phyloP scores from a whole-genome alignment of 37 sponge, comb jelly and placozoan genomes.

The Agelas oroides region DNA sequence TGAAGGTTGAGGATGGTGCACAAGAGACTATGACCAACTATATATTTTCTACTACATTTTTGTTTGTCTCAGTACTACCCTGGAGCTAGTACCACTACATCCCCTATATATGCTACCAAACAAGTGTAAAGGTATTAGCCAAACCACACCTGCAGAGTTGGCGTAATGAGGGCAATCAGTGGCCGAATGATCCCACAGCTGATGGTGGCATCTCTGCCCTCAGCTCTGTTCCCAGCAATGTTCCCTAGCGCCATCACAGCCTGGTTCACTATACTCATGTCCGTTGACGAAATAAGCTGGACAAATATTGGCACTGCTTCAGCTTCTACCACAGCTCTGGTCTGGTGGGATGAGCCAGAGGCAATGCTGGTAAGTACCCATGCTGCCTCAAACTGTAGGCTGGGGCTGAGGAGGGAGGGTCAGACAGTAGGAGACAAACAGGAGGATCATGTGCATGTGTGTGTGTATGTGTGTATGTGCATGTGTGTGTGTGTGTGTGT shows the following conservation, averaged over 20 bases:
- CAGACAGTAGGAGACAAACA: no score
- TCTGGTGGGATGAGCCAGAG: slow-evolving; percentile 91
- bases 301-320: slow-evolving; percentile 92
- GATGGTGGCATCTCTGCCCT: slow-evolving; percentile 85
- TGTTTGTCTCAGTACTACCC: background rate
- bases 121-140: background rate
- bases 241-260: slow-evolving; percentile 98
- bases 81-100: no score
- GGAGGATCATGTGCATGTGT: no score
- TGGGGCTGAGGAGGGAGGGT: slow-evolving; percentile 31
- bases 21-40: no score
- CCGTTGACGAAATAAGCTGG: slow-evolving; percentile 69
- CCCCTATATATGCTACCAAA: background rate
- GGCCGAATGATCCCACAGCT: slow-evolving; percentile 85
- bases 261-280: slow-evolving; percentile 85
- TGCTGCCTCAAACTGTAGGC: slow-evolving; percentile 95
- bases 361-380: slow-evolving; percentile 99
- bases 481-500: no score
- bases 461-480: no score
- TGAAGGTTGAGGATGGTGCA: no score
- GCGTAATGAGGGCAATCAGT: slow-evolving; percentile 71
- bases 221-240: slow-evolving; percentile 94
- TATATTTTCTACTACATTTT: no score
- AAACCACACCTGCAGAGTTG: slow-evolving; percentile 26
- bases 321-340: slow-evolving; percentile 86